Conservation (phyloP, 2,113 vertebrate genomes). For the Tupaia chinensis region DNA sequence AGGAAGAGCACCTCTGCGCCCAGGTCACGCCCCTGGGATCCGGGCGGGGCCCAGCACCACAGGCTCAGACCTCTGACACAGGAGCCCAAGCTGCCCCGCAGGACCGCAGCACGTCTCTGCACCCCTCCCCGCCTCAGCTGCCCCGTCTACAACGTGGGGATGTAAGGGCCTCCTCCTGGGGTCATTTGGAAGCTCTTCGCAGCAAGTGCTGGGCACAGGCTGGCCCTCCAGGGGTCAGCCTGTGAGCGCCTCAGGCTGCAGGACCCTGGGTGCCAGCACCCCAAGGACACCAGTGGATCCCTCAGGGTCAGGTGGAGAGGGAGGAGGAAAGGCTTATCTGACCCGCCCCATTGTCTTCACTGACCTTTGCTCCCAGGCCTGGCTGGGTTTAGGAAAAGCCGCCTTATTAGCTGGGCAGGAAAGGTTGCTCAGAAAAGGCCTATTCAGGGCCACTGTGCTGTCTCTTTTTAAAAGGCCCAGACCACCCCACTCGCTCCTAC, state of each 20-base stretch:
- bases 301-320: neutral
- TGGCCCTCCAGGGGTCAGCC: neutral
- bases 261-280: neutral
- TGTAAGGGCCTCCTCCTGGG: neutral
- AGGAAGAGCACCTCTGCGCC: neutral
- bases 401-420: neutral
- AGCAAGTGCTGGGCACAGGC: neutral
- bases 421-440: neutral
- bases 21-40: neutral
- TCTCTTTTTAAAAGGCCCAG: constrained; percentile 45
- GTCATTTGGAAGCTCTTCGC: neutral
- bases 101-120: neutral
- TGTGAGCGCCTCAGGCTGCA: neutral
- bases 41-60: neutral
- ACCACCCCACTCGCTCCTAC: neutral
- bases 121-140: neutral
- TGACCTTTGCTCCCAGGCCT: constrained; percentile 59
- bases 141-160: neutral
- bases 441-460: neutral
- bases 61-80: neutral
- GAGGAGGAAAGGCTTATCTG: neutral
- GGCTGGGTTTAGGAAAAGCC: constrained; percentile 23
- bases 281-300: neutral
- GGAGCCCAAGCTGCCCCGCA: neutral
- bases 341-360: neutral